phyloP scores from a whole-genome alignment of 2,888 invertebrate genomes.

The Salticus scenicus region DNA sequence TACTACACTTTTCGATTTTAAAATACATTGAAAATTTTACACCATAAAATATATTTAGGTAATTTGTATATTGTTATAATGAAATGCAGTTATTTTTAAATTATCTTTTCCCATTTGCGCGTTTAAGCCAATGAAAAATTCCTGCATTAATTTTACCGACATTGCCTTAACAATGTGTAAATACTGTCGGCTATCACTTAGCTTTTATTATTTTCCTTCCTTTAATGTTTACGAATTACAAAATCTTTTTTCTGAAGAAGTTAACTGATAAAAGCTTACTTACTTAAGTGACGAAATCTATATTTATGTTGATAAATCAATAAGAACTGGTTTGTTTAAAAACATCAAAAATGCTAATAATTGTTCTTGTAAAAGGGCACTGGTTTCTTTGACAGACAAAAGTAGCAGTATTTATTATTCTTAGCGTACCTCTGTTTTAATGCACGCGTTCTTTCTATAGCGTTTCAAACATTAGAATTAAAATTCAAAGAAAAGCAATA shows the following conservation, averaged over 20 bases:
- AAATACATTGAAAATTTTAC: too few species aligned
- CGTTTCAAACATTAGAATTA: neutral
- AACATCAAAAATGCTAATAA: neutral
- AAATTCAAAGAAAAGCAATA: too few species aligned
- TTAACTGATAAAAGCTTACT: neutral
- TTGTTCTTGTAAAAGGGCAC: neutral
- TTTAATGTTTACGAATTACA: neutral
- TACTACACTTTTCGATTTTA: too few species aligned
- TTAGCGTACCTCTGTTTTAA: neutral
- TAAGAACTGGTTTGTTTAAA: neutral
- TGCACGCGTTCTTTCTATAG: neutral
- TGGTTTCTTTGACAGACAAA: neutral
- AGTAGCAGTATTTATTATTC: neutral
- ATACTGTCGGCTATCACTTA: too few species aligned
- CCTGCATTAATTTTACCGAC: neutral
- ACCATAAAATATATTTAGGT: too few species aligned
- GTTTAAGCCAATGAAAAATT: neutral
- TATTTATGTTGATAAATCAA: neutral
- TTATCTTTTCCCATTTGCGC: too few species aligned
- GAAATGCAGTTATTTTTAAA: too few species aligned
- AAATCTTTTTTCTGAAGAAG: too few species aligned
- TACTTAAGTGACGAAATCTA: neutral
- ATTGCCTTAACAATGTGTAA: neutral
- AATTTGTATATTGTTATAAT: too few species aligned
- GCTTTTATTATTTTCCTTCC: neutral